Evolutionary conservation across 1,140 invertebrate genomes (phyloP), one percentile per base, ranked within the genome.

Genomic region (Colletes latitarsis): DNA sequence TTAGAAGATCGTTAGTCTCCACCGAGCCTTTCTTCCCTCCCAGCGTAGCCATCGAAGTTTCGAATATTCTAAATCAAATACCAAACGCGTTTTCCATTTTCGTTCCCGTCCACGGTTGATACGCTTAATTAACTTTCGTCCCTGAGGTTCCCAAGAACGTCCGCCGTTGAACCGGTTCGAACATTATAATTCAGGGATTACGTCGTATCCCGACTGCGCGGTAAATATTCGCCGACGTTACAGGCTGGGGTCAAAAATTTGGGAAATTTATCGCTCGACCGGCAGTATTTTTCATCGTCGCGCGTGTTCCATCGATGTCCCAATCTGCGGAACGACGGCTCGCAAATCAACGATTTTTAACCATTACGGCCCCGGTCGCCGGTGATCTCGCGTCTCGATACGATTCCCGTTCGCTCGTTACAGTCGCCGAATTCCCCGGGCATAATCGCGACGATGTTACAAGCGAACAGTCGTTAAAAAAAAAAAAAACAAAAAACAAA

Each of bases 301-400:
- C 53, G 21, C 8, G 9, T 6, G 15, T 57, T 15, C 60, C 69
- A 49, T 46, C 73, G 72, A 39, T n/a, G 46, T 67, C 12, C 71
- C 74, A 74, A 77, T 49, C 64, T 53, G 58, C 30, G 66, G 63
- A 69, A 77, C 79, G 73, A 76, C 30, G 49, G 57, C 62, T 74
- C 79, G 79, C 74, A 64, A 81, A 77, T 81, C 79, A 80, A 80
- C 53, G 64, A 80, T 80, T 80, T 74, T 80, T 43, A 43, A 57
- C 69, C 70, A 53, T 67, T 68, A 30, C 41, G 14, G 4, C 49
- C 41, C 1, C 12, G 10, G 49, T 0, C 10, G 43, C 49, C 30
- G 30, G 17, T 39, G 69, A 49, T 53, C 12, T 10, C 58, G 58
- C 14, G 19, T 53, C 30, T 62, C 30, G 21, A 57, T 53, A 46